Percentiles rank a stretch among this genome's conserved stretches.
phyloP scores from a whole-genome alignment of 2,797 vertebrate species.

The Propithecus deckenii region DNA sequence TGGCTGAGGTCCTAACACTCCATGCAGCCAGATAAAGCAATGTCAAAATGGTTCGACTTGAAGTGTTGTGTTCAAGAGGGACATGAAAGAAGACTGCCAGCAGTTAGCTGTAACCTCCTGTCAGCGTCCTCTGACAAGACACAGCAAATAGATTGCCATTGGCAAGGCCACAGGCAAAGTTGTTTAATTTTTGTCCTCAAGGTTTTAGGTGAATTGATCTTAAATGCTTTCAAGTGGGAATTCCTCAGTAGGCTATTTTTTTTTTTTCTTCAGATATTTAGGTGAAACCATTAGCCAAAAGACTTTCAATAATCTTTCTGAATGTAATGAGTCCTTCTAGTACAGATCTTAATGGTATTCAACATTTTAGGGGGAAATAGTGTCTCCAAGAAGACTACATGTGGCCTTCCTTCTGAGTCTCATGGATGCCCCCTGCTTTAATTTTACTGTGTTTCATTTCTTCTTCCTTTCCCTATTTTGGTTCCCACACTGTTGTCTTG shows the following conservation, averaged over 20 bases:
- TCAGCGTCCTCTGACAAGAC: neutral
- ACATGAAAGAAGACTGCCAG: neutral
- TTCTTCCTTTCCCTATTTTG: neutral
- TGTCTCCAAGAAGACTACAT: neutral
- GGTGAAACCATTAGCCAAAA: neutral
- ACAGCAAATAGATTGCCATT: neutral
- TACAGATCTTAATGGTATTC: neutral
- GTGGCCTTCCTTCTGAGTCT: neutral
- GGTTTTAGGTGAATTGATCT: constrained; percentile 14
- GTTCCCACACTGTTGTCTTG: neutral
- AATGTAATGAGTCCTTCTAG: neutral
- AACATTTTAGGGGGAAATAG: neutral
- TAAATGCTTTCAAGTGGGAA: neutral
- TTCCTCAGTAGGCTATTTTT: neutral
- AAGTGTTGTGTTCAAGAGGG: neutral
- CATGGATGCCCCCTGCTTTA: neutral
- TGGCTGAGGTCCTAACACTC: neutral
- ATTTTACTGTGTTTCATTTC: neutral
- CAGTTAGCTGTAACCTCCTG: neutral
- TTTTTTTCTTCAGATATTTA: neutral
- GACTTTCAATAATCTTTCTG: neutral
- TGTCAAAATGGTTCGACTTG: neutral
- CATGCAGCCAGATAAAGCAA: neutral
- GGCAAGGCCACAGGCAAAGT: neutral
- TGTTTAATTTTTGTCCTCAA: neutral